These are phyloP conservation scores for Epinotia brunnichana DNA, from an alignment of 2,888 invertebrate species.

Conservation along the genomic window DNA sequence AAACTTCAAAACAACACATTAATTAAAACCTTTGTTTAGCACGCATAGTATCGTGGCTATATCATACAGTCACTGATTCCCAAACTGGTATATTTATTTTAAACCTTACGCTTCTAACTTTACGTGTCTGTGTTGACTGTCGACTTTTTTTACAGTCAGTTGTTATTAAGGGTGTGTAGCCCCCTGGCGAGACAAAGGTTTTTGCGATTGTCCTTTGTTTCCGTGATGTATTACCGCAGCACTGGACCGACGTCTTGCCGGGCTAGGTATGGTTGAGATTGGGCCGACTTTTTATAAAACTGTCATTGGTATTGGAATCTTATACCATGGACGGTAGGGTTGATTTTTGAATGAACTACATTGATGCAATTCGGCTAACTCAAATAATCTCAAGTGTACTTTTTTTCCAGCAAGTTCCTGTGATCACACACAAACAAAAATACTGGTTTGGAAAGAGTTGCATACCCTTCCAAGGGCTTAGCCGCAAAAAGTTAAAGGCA, in stretches of 20 bases:
- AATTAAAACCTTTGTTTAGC: conserved; percentile 31
- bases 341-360: too few species aligned
- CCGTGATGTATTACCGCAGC: conserved; percentile 36
- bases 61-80: neutral
- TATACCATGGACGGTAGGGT: too few species aligned
- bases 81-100: neutral
- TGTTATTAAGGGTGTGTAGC: conserved; percentile 13
- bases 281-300: too few species aligned
- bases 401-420: conserved; percentile 5
- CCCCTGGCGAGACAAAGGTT: conserved; percentile 25
- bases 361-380: too few species aligned
- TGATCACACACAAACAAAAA: conserved; percentile 11
- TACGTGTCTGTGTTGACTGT: neutral
- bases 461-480: too few species aligned
- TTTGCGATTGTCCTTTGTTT: conserved; percentile 34
- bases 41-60: neutral
- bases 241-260: conserved; percentile 26
- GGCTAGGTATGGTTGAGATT: too few species aligned
- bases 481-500: too few species aligned
- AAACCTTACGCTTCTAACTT: neutral
- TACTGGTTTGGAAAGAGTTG: neutral
- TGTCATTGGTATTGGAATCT: too few species aligned
- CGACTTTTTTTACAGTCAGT: neutral
- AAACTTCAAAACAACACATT: conserved; percentile 26
- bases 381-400: neutral